Conservation (phyloP, 2,113 vertebrate genomes). For the Fregetta grallaria region DNA sequence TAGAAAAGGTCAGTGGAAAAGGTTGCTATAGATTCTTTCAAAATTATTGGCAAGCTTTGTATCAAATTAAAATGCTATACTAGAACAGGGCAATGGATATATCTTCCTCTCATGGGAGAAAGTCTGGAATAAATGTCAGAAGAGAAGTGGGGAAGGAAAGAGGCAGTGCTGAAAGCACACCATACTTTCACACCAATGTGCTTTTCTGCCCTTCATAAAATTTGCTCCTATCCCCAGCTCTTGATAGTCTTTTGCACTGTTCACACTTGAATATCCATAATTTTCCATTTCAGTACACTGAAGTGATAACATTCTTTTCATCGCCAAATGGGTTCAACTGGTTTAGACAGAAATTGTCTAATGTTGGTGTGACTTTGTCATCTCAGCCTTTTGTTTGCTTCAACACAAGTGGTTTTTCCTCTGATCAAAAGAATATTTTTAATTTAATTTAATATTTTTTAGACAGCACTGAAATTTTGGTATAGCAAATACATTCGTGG, state of each 20-base stretch:
- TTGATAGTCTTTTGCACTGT: background rate
- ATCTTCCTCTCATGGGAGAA: background rate
- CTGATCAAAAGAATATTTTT: too few species aligned
- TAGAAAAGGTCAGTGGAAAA: background rate
- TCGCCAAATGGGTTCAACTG: background rate
- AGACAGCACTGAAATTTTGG: background rate
- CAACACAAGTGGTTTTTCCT: background rate
- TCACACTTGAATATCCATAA: background rate
- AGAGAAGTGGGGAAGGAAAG: background rate
- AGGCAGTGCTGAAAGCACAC: background rate
- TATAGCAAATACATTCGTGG: background rate
- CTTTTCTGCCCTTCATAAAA: background rate
- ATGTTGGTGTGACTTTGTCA: too few species aligned
- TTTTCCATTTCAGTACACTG: background rate
- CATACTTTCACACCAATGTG: background rate
- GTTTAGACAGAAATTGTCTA: background rate
- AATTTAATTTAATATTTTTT: background rate
- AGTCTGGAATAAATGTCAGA: background rate
- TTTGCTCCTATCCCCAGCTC: background rate
- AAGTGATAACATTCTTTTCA: background rate
- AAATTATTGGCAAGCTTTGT: background rate
- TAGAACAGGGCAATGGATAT: background rate
- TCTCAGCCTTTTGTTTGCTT: background rate
- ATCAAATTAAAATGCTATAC: background rate
- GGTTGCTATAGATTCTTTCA: background rate